Evolutionary conservation across 2,888 invertebrate genomes (phyloP).

Genomic region (Hyles lineata): DNA sequence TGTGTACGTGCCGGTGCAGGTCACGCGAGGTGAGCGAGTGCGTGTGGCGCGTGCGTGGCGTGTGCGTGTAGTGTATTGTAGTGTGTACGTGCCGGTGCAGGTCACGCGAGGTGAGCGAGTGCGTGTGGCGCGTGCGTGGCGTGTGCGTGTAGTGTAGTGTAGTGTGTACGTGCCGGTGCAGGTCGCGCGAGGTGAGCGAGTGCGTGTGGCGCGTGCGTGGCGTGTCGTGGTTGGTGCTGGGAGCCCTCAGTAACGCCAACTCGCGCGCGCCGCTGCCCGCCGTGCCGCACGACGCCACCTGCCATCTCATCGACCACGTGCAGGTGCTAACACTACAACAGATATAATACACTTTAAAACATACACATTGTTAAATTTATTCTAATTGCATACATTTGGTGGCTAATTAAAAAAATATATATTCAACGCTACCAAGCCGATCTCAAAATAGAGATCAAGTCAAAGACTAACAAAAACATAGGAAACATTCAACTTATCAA

Average conservation of each 20-base stretch:
- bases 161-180: slow-evolving; percentile 38
- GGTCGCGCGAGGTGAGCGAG: slow-evolving; percentile 97
- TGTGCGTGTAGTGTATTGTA: too few relatives aligned
- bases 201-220: slow-evolving; percentile 97
- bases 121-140: slow-evolving; percentile 87
- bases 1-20: too few relatives aligned
- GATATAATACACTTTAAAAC: slow-evolving; percentile 34
- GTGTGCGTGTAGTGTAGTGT: not conserved
- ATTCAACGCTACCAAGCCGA: too few relatives aligned
- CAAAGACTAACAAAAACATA: too few relatives aligned
- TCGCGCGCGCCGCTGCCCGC: slow-evolving; percentile 89
- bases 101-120: too few relatives aligned
- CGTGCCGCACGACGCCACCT: slow-evolving; percentile 97
- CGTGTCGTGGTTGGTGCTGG: slow-evolving; percentile 97
- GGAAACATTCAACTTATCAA: too few relatives aligned
- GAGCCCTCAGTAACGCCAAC: slow-evolving; percentile 94
- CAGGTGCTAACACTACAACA: slow-evolving; percentile 82
- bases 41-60: too few relatives aligned
- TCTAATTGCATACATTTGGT: too few relatives aligned
- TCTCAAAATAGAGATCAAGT: too few relatives aligned
- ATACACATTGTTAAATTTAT: too few relatives aligned
- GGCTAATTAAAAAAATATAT: too few relatives aligned
- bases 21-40: not conserved
- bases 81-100: too few relatives aligned
- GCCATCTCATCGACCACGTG: slow-evolving; percentile 98